Conservation (phyloP, 2,888 invertebrate species). For the Vesta saturnalis region DNA sequence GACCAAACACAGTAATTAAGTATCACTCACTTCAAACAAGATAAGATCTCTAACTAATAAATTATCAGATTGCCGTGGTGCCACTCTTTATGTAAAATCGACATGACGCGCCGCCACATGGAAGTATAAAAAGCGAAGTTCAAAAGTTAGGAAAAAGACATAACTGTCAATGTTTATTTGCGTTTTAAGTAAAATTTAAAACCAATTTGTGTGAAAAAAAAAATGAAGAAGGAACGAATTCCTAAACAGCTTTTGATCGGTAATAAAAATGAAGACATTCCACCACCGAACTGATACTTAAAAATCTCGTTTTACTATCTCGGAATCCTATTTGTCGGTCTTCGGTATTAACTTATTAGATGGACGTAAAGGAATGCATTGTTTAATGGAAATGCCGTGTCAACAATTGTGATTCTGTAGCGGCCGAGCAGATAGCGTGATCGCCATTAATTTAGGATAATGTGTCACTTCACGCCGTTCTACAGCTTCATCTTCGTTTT, state of each 20-base stretch:
- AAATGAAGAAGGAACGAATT: no score
- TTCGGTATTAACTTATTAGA: slow-evolving; percentile 26
- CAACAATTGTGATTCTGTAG: slow-evolving; percentile 8
- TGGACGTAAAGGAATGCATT: slow-evolving; percentile 16
- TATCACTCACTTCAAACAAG: slow-evolving; percentile 22
- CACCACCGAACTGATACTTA: no score
- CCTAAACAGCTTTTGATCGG: neutral
- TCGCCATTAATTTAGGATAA: slow-evolving; percentile 2
- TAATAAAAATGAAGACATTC: slow-evolving; percentile 25
- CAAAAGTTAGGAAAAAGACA: slow-evolving; percentile 7
- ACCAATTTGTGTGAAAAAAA: slow-evolving; percentile 23
- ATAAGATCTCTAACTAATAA: slow-evolving; percentile 21
- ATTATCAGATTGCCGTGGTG: no score
- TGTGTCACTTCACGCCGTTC: slow-evolving; percentile 2
- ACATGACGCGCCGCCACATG: neutral
- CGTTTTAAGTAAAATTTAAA: slow-evolving; percentile 25
- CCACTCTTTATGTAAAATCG: no score
- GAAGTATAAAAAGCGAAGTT: neutral
- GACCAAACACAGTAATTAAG: slow-evolving; percentile 23
- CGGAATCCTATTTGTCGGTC: slow-evolving; percentile 23
- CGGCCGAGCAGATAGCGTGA: neutral
- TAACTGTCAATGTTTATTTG: slow-evolving; percentile 21
- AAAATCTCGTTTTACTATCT: slow-evolving; percentile 27
- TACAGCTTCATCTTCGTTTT: neutral
- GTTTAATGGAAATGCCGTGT: slow-evolving; percentile 33